Evolutionary conservation across 2,113 vertebrate genomes (phyloP), one percentile per base, ranked within the genome.

Genomic region (Empidonax alnorum): DNA sequence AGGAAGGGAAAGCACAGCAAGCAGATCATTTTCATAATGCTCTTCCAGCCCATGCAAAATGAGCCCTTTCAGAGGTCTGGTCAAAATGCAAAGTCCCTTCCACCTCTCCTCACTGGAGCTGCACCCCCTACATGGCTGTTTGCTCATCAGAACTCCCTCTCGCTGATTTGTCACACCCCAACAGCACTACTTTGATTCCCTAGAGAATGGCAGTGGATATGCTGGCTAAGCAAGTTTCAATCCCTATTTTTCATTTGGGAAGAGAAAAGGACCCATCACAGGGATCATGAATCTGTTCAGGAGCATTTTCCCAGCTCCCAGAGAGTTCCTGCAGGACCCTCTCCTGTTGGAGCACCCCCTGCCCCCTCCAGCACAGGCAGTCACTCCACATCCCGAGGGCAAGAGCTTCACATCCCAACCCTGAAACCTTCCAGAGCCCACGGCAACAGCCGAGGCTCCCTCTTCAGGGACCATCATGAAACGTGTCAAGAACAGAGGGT

Each of bases 21-120:
- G 37, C 31, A 79, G 19, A 9, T 63, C 12, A 9, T 50, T 35
- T 20, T 23, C 28, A 5, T 39, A 55, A 0, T 0, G 0, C 30
- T 30, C 17, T 18, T 37, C 27, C 68, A 61, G 72, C 47, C 31
- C 8, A 7, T 22, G 56, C 46, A 50, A 81, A 49, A 31, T 0
- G 9, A 67, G 65, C n/a, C 1, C 22, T 61, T 28, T 25, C 58
- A 28, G 23, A 27, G 50, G 7, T 27, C 27, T 25, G 50, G 3
- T 12, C 47, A 61, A 50, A 84, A 27, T 4, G 8, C 63, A 61
- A 39, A 53, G 21, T 0, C 25, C 68, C n/a, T 47, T 17, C 44
- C 41, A 12, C 18, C 17, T 15, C n/a, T 35, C 46, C 83, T 69
- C 0, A 0, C 30, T 25, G 25, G 28, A 73, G 23, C 44, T 5